A percentile compares a stretch with the other conserved stretches of the same genome.
Evolutionary conservation across 2,113 vertebrate genomes (phyloP).

Genomic region (Tapirus terrestris): DNA sequence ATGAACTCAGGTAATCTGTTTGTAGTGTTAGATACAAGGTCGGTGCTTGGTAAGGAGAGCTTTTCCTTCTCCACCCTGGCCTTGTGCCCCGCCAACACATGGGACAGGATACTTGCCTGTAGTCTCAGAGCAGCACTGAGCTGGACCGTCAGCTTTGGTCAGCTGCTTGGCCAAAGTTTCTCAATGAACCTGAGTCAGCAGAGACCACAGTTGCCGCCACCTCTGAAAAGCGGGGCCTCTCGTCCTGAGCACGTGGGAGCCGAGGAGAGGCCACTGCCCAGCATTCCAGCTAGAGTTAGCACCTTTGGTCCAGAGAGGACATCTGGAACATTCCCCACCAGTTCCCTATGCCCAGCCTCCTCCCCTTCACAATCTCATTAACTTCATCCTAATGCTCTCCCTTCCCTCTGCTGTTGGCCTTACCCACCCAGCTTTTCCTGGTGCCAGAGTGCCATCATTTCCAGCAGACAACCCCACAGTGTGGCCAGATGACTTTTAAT

Average conservation of each 20-base stretch:
- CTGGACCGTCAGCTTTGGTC: neutral
- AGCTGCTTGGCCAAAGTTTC: neutral
- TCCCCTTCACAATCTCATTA: neutral
- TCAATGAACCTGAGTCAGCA: neutral
- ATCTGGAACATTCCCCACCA: neutral
- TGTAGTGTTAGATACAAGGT: neutral
- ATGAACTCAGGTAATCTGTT: neutral
- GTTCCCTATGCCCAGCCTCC: neutral
- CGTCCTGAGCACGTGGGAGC: neutral
- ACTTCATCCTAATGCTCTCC: neutral
- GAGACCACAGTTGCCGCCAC: neutral
- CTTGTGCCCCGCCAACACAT: neutral
- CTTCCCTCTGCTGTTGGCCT: neutral
- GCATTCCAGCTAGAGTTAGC: neutral
- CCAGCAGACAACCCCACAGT: neutral
- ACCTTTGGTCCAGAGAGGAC: neutral
- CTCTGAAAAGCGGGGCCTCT: neutral
- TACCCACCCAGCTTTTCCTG: neutral
- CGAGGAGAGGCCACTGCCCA: neutral
- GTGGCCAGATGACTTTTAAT: neutral
- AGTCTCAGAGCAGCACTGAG: neutral
- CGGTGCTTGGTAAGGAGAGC: neutral
- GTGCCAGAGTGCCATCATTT: neutral
- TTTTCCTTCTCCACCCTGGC: neutral
- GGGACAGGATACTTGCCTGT: neutral